Base-by-base conservation (phyloP, 2,797 vertebrate genomes). In the Amphiprion clarkii region DNA sequence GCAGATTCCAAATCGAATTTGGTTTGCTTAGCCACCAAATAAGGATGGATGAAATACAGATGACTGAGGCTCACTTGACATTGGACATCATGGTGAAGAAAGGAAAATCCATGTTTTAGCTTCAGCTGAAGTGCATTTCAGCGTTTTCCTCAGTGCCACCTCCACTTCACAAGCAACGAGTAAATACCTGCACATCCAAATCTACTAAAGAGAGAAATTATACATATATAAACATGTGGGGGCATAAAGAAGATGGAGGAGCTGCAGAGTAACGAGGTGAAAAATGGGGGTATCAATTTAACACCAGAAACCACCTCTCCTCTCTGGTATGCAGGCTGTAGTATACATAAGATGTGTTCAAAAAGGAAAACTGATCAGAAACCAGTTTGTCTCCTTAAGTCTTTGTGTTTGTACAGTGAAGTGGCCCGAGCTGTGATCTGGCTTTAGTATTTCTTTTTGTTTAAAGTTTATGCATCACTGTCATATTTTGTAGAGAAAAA, bases 321-420 rank as follows among this genome's bases (percentile, higher is more conserved):
- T 61, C 78, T 78, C 67, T 59, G 11, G 52, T 80, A 39, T 12
- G 9, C 49, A 33, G 76, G 64, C 57, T 31, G 73, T 64, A 60
- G 74, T 60, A 40, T 60, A 61, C 63, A 63, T 75, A 78, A 27
- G 44, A 72, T 55, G 66, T 66, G 49, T 76, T 66, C 59, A 71
- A 71, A 64, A 78, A 84, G 67, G 68, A 85, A 74, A 57, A 40
- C 63, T 81, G 79, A 85, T 76, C 75, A 81, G 67, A 83, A 84
- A 79, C 66, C 60, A 87, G 42, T 83, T 87, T 82, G 71, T 85
- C 66, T 85, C 65, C 23, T 39, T 68, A 79, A 83, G 59, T 89
- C 54, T 64, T 70, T 65, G 74, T 87, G 74, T 88, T 80, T 54
- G 66, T 89, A 70, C 64, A 67, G 74, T 87, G 71, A 80, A 67